phyloP scores from a whole-genome alignment of 2,113 vertebrate species.

The Nanorana parkeri region DNA sequence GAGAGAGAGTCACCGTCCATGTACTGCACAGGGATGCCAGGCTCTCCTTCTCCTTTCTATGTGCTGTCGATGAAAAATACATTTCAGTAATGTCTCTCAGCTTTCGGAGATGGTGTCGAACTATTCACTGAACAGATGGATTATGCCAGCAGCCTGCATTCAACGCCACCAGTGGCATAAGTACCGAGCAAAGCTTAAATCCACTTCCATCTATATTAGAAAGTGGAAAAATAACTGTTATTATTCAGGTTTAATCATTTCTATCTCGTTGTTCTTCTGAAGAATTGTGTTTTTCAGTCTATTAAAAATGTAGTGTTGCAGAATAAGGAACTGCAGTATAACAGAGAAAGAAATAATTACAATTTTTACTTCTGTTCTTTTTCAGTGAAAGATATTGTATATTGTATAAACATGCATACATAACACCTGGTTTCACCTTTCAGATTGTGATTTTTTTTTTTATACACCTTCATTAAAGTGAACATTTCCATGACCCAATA shows the following conservation, averaged over 20 bases:
- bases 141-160: slow-evolving; percentile 44
- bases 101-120: slow-evolving; percentile 48
- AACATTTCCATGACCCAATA: too few relatives aligned
- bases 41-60: slow-evolving; percentile 1
- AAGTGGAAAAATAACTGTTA: slow-evolving; percentile 23
- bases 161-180: slow-evolving; percentile 38
- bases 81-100: slow-evolving; percentile 53
- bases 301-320: too few relatives aligned
- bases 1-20: slow-evolving; percentile 1
- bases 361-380: too few relatives aligned
- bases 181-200: slow-evolving; percentile 16
- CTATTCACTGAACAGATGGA: slow-evolving; percentile 53
- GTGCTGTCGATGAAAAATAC: slow-evolving; percentile 54
- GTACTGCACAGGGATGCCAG: background rate
- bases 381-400: too few relatives aligned
- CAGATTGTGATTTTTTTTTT: too few relatives aligned
- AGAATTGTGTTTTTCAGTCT: background rate
- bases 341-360: too few relatives aligned
- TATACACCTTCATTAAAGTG: too few relatives aligned
- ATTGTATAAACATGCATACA: too few relatives aligned
- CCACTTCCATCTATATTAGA: slow-evolving; percentile 12
- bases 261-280: background rate
- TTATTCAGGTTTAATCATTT: slow-evolving; percentile 13
- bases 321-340: too few relatives aligned
- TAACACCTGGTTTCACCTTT: too few relatives aligned